Evolutionary conservation across 2,888 invertebrate species (phyloP), one percentile per base, ranked within the genome.

Genomic region (Dione vanillae): DNA sequence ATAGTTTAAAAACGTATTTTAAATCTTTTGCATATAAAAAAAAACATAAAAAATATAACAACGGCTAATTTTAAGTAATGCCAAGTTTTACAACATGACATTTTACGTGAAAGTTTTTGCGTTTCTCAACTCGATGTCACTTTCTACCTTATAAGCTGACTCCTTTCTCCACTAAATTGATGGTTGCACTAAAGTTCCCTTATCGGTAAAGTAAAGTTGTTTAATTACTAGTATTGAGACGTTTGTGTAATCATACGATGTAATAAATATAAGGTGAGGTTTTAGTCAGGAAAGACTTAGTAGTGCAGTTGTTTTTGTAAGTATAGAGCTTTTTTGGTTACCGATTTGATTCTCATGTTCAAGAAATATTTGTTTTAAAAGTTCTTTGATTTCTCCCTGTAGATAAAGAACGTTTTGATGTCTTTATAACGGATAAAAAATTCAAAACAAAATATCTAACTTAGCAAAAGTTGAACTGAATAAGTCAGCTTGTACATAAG

Each of bases 111-210:
- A 54, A 54, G 54, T 47, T 62, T 47, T 62, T 16, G 11, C 47
- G 10, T n/a, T 45, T 35, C 47, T 10, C 47, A 35, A 47, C 43
- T 62, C 37, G 62, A 37, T 16, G 12, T 35, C n/a, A 35, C 54
- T 35, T 54, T n/a, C 9, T 37, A 35, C 37, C 62, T 62, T 47
- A 37, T 37, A 62, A 37, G 37, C 62, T 54, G 20, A 41, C 16
- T 16, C 47, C 45, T 67, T 56, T 54, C 47, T 58, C 52, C 20
- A 16, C 27, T 47, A 49, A 20, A 59, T 66, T 47, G 37, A 41
- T 49, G 67, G 20, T 20, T 37, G 47, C 37, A 12, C 20, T 67
- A 59, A 67, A 67, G 58, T 49, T 3, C 49, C 65, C 47, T 67
- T 59, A 67, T 40, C 19, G 1, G 37, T 37, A 49, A 20, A 37